phyloP scores from a whole-genome alignment of 2,113 vertebrate genomes.

The Corvus cornix region DNA sequence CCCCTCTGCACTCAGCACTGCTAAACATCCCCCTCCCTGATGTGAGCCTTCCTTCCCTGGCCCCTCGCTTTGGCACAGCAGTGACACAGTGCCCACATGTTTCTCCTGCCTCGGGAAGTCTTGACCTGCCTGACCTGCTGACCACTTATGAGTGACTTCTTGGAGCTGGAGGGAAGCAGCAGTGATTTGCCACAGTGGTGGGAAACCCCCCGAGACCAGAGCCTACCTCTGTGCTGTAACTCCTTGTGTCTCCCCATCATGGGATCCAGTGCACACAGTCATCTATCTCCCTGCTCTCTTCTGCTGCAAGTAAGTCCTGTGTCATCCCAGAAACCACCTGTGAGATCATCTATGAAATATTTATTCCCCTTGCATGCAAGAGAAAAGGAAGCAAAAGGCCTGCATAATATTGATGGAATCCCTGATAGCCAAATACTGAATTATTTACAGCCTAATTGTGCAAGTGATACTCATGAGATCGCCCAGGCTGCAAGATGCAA shows the following conservation, averaged over 20 bases:
- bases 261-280: neutral
- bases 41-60: neutral
- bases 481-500: neutral
- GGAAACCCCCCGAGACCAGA: neutral
- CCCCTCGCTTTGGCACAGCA: neutral
- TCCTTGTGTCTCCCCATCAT: accelerated
- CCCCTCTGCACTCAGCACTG: accelerated
- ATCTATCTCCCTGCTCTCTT: neutral
- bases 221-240: neutral
- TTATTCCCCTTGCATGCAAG: neutral
- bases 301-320: neutral
- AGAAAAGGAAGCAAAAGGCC: neutral
- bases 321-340: neutral
- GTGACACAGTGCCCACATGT: accelerated
- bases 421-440: constrained; percentile 26
- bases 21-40: neutral
- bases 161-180: neutral
- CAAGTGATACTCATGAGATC: neutral
- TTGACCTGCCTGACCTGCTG: neutral
- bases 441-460: constrained; percentile 29
- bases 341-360: constrained; percentile 27
- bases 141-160: neutral
- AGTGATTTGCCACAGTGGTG: neutral
- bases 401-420: constrained; percentile 3
- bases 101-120: neutral